phyloP scores from a whole-genome alignment of 2,797 vertebrate species.

The Muraenolepis orangiensis region DNA sequence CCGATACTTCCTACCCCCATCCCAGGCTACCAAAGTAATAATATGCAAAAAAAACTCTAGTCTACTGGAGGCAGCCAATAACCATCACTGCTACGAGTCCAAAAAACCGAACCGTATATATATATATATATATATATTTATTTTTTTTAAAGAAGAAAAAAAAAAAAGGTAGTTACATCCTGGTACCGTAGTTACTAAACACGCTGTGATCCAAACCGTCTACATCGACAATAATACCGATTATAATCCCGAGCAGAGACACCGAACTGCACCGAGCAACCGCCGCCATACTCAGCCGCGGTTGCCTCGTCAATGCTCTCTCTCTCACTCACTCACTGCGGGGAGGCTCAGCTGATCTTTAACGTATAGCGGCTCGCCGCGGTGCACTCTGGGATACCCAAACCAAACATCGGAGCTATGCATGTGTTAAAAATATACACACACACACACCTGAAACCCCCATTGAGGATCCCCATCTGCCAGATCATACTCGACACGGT shows the following conservation, averaged over 20 bases:
- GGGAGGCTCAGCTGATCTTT: background rate
- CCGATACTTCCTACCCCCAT: background rate
- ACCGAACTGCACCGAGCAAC: background rate
- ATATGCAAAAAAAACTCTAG: background rate
- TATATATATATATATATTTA: background rate
- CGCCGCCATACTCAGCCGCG: background rate
- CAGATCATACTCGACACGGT: background rate
- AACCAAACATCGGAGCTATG: background rate
- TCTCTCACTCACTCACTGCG: background rate
- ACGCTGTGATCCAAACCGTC: background rate
- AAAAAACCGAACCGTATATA: background rate
- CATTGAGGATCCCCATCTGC: background rate
- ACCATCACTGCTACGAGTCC: background rate
- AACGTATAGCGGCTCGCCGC: background rate
- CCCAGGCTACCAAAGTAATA: too few relatives aligned
- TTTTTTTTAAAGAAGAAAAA: background rate
- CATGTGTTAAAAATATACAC: background rate
- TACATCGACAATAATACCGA: background rate
- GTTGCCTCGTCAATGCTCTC: background rate
- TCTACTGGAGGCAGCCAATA: background rate
- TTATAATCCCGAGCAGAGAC: background rate
- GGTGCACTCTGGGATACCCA: background rate
- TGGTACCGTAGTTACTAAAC: background rate
- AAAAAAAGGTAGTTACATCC: background rate
- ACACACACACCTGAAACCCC: background rate